Percentiles rank a stretch among this genome's conserved stretches.
Evolutionary conservation across 1,140 invertebrate genomes (phyloP).

Genomic region (Polypedilum pembai): DNA sequence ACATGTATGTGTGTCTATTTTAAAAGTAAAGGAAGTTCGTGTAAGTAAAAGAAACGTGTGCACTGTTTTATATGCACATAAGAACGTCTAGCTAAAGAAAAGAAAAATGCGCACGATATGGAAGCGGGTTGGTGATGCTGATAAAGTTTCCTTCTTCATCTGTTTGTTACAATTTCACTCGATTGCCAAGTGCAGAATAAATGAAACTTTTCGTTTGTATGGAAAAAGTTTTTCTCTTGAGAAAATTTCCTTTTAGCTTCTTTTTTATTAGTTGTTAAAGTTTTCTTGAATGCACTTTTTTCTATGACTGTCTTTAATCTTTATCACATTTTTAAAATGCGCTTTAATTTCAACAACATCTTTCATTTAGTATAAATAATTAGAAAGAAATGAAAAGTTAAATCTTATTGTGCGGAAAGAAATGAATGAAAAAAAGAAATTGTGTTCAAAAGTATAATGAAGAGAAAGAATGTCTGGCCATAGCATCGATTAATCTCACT

Average conservation of each 20-base stretch:
- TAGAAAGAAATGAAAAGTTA: constrained; percentile 19
- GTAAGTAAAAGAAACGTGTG: constrained; percentile 4
- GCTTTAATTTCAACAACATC: no score
- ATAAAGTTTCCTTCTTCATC: neutral
- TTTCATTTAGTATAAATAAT: neutral
- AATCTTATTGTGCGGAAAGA: neutral
- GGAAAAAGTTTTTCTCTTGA: no score
- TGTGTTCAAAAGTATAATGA: neutral
- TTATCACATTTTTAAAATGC: no score
- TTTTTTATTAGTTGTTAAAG: neutral
- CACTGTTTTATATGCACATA: constrained; percentile 23
- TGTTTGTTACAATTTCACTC: neutral
- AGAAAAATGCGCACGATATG: neutral
- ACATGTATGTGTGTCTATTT: neutral
- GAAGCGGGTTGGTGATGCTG: neutral
- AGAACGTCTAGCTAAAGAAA: no score
- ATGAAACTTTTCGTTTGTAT: no score
- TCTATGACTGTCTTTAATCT: no score
- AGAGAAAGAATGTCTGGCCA: neutral
- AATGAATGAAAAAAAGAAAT: neutral
- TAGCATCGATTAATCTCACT: constrained; percentile 4
- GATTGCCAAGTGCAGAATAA: no score
- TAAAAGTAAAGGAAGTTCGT: neutral
- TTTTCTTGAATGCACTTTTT: no score
- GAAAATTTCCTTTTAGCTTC: neutral